Percentiles rank a stretch among this genome's conserved stretches.
These are phyloP conservation scores for Drosophila melanosoma DNA, from an alignment of 2,888 invertebrate species.

Conservation along the genomic window DNA sequence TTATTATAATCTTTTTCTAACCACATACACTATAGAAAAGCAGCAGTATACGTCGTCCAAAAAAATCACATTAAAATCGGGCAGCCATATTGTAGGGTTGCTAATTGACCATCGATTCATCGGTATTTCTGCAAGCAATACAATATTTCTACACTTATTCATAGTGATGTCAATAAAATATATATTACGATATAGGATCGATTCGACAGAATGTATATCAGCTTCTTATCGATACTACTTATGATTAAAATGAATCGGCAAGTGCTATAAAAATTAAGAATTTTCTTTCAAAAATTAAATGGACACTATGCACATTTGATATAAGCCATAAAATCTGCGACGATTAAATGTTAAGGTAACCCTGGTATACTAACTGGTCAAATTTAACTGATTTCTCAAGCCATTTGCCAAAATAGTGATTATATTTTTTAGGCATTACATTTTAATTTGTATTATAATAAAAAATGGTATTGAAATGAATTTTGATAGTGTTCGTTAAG, in stretches of 20 bases:
- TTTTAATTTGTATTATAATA: background rate
- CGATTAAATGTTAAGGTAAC: background rate
- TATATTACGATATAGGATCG: no score
- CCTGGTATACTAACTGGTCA: background rate
- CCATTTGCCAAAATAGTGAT: no score
- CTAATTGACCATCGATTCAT: conserved; percentile 36
- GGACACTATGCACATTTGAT: background rate
- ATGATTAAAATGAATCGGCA: background rate
- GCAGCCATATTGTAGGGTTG: conserved; percentile 61
- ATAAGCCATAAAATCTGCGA: background rate
- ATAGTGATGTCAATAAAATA: background rate
- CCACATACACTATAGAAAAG: conserved; percentile 59
- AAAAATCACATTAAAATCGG: conserved; percentile 60
- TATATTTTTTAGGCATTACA: background rate
- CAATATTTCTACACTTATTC: background rate
- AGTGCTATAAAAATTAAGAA: background rate
- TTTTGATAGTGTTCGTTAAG: background rate
- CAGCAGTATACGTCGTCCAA: conserved; percentile 63
- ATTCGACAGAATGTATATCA: background rate
- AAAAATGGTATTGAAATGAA: background rate
- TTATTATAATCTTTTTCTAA: conserved; percentile 51
- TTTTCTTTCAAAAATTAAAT: background rate
- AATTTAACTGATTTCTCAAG: background rate
- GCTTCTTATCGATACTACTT: background rate
- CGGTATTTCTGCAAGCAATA: conserved; percentile 1